Percentiles rank a stretch among this genome's conserved stretches.
These are phyloP conservation scores for Conistra vaccinii DNA, from an alignment of 2,888 invertebrate species.

Conservation along the genomic window DNA sequence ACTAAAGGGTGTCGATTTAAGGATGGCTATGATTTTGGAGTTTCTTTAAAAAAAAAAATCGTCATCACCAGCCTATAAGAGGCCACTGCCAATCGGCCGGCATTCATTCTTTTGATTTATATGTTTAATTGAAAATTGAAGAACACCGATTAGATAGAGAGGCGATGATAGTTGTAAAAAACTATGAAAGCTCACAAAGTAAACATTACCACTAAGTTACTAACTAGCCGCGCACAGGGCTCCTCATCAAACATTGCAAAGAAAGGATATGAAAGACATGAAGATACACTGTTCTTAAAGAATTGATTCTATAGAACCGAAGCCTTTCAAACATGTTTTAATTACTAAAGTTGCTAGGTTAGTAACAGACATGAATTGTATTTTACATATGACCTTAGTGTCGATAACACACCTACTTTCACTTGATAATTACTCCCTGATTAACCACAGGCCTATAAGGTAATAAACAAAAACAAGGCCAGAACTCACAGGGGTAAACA, in stretches of 20 bases:
- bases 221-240: neutral
- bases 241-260: neutral
- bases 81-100: no score
- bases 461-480: constrained; percentile 46
- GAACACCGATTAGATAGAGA: neutral
- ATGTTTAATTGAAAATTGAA: neutral
- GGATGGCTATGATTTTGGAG: neutral
- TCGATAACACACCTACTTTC: constrained; percentile 32
- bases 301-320: neutral
- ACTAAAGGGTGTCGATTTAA: constrained; percentile 24
- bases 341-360: neutral
- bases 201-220: neutral
- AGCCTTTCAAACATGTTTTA: neutral
- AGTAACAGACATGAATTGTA: constrained; percentile 4
- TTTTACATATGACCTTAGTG: constrained; percentile 6
- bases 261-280: neutral
- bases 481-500: constrained; percentile 48
- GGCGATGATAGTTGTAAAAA: neutral
- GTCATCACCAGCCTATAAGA: neutral
- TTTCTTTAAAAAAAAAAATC: neutral
- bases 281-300: no score
- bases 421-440: constrained; percentile 38
- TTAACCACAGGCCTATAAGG: constrained; percentile 25
- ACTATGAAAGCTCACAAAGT: neutral
- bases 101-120: neutral